phyloP scores from a whole-genome alignment of 2,888 invertebrate genomes.

The Hirtodrosophila alboralis region DNA sequence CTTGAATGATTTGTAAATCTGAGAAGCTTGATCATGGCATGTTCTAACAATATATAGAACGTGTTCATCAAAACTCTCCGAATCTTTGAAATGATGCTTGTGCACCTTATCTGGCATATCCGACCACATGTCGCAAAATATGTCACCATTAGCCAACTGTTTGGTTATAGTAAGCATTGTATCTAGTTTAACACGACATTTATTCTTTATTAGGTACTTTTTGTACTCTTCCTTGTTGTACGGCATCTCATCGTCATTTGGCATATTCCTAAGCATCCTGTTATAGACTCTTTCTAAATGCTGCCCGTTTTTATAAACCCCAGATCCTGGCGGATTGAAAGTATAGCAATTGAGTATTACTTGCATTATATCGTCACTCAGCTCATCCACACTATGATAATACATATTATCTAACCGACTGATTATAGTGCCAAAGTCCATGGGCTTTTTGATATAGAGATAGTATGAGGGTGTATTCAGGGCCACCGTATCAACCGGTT shows the following conservation, averaged over 20 bases:
- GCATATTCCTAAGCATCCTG: no score
- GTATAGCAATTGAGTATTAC: conserved; percentile 24
- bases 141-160: background rate
- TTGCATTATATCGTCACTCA: conserved; percentile 7
- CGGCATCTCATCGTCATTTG: no score
- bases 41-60: conserved; percentile 4
- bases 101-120: background rate
- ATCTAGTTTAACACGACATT: no score
- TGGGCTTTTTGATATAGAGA: conserved; percentile 8
- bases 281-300: conserved; percentile 2
- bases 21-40: background rate
- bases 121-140: conserved; percentile 5
- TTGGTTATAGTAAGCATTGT: no score
- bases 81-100: background rate
- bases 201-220: no score
- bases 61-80: conserved; percentile 6
- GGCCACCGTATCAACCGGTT: conserved; percentile 21
- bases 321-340: conserved; percentile 17
- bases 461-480: conserved; percentile 20
- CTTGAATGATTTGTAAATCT: background rate
- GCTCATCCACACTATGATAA: conserved; percentile 13
- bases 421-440: conserved; percentile 26
- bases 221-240: no score
- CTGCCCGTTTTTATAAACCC: no score
- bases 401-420: conserved; percentile 11